These are phyloP conservation scores for Phoeniculus purpureus DNA, from an alignment of 2,797 vertebrate genomes.

Conservation along the genomic window DNA sequence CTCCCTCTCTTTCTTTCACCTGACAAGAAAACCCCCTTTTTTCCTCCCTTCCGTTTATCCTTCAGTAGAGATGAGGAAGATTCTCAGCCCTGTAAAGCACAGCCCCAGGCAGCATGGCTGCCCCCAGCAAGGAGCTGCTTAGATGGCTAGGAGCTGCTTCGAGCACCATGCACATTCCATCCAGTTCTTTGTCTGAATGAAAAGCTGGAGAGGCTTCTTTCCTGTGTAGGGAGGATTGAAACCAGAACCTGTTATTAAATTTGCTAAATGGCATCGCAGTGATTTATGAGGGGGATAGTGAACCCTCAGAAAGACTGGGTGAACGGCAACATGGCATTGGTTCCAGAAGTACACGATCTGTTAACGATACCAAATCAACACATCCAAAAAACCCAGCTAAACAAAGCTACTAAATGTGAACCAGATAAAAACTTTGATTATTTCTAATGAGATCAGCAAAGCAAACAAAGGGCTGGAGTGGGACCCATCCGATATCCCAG, in stretches of 20 bases:
- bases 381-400: neutral
- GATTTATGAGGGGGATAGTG: slow-evolving; percentile 39
- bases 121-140: neutral
- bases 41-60: neutral
- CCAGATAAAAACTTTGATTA: slow-evolving; percentile 37
- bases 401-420: slow-evolving; percentile 7
- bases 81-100: neutral
- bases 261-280: slow-evolving; percentile 7
- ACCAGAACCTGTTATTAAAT: slow-evolving; percentile 58
- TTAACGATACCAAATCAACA: neutral
- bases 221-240: slow-evolving; percentile 34
- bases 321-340: neutral
- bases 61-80: neutral
- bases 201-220: slow-evolving; percentile 38
- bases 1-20: neutral
- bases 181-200: neutral
- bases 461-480: slow-evolving; percentile 6
- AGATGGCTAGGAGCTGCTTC: neutral
- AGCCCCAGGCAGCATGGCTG: neutral
- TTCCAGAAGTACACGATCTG: slow-evolving; percentile 12
- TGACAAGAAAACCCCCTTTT: neutral
- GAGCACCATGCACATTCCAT: slow-evolving; percentile 43
- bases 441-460: slow-evolving; percentile 40
- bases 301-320: slow-evolving; percentile 25
- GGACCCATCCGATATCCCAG: neutral